Evolutionary conservation across 2,888 invertebrate species (phyloP).

Genomic region (Tholera decimalis): DNA sequence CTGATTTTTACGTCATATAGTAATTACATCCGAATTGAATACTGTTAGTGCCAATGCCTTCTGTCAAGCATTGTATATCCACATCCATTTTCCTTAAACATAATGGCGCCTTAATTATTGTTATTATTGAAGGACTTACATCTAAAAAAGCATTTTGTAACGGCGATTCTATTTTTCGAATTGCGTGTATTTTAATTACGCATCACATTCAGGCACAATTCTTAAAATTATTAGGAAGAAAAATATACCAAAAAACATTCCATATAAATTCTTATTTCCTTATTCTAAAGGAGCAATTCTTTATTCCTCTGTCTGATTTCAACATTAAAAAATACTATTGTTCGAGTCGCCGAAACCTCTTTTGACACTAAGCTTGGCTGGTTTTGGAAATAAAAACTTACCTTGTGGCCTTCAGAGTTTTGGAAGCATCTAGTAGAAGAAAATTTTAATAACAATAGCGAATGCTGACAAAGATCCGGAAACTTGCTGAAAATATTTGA

Average conservation of each 20-base stretch:
- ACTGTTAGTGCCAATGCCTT: too few relatives aligned
- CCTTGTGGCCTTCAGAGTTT: not conserved
- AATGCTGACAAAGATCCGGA: slow-evolving; percentile 6
- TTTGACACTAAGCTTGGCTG: not conserved
- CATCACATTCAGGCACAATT: too few relatives aligned
- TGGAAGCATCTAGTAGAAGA: not conserved
- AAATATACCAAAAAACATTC: not conserved
- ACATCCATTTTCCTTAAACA: too few relatives aligned
- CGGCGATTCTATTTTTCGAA: too few relatives aligned
- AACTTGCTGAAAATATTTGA: slow-evolving; percentile 13
- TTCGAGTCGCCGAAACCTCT: not conserved
- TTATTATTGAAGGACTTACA: too few relatives aligned
- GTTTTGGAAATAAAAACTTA: slow-evolving; percentile 16
- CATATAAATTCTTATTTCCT: not conserved
- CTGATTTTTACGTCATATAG: too few relatives aligned
- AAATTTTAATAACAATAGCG: slow-evolving; percentile 6
- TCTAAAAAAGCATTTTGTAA: too few relatives aligned
- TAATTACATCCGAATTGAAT: too few relatives aligned
- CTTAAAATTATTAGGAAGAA: too few relatives aligned
- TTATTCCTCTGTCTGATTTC: not conserved
- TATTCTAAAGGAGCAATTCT: not conserved
- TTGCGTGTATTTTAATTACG: too few relatives aligned
- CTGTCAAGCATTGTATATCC: too few relatives aligned
- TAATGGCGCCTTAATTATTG: too few relatives aligned
- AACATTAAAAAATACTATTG: not conserved